Conservation (phyloP, 1,140 invertebrate species). For the Papilio machaon region DNA sequence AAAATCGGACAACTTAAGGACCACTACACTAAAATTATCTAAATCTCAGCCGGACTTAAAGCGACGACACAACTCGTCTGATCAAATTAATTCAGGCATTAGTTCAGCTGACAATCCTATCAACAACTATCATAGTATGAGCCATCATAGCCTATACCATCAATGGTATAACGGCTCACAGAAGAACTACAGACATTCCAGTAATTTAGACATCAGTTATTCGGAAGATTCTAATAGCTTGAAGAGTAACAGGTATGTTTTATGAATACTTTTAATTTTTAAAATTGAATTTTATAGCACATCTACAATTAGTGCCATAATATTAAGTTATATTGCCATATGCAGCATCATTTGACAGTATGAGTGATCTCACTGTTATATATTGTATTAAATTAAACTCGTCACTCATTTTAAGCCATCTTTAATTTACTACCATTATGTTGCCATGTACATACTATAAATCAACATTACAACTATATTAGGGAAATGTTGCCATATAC, state of each 20-base stretch:
- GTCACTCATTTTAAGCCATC: no score
- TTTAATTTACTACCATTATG: no score
- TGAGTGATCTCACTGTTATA: no score
- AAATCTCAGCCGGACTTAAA: slow-evolving; percentile 63
- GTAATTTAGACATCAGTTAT: slow-evolving; percentile 73
- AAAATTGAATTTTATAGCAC: neutral
- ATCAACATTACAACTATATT: no score
- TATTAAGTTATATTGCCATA: no score
- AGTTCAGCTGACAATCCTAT: slow-evolving; percentile 50
- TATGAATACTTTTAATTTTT: neutral
- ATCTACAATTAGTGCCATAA: neutral
- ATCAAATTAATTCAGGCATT: slow-evolving; percentile 74
- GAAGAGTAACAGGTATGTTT: slow-evolving; percentile 76
- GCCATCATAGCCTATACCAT: slow-evolving; percentile 69
- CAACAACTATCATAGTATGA: slow-evolving; percentile 58
- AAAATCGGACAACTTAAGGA: slow-evolving; percentile 62
- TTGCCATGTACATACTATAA: no score
- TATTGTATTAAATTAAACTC: no score
- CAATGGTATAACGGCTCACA: slow-evolving; percentile 65
- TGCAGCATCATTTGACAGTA: no score
- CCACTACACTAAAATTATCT: slow-evolving; percentile 60
- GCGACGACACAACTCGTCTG: slow-evolving; percentile 82
- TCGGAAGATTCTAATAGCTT: slow-evolving; percentile 80
- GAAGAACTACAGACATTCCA: slow-evolving; percentile 67
- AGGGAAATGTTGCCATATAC: no score